Evolutionary conservation across 2,888 invertebrate genomes (phyloP).

Genomic region (Priocnemis perturbator): DNA sequence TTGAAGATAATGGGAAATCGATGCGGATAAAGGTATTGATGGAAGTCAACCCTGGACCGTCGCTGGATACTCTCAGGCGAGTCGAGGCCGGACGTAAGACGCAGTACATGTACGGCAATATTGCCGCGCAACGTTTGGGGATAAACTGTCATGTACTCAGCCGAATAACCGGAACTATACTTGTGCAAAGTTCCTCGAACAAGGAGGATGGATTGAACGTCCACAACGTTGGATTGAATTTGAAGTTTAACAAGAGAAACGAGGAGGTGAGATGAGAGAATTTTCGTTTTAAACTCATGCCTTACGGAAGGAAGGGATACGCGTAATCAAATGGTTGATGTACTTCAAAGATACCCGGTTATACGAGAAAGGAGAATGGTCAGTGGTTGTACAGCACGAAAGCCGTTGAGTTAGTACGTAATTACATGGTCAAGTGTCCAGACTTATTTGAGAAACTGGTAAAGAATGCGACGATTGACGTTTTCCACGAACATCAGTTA

Average conservation of each 20-base stretch:
- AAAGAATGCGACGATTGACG: slow-evolving; percentile 76
- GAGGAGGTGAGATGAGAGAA: slow-evolving; percentile 78
- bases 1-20: slow-evolving; percentile 76
- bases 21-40: slow-evolving; percentile 81
- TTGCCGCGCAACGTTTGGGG: slow-evolving; percentile 80
- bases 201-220: slow-evolving; percentile 71
- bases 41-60: slow-evolving; percentile 77
- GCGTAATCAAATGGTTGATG: no score
- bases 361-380: slow-evolving; percentile 82
- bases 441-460: slow-evolving; percentile 82
- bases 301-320: no score
- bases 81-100: slow-evolving; percentile 65
- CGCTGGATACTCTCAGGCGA: slow-evolving; percentile 66
- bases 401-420: slow-evolving; percentile 82
- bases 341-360: slow-evolving; percentile 82
- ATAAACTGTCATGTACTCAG: slow-evolving; percentile 85
- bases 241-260: slow-evolving; percentile 90
- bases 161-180: slow-evolving; percentile 90
- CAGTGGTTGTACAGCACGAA: slow-evolving; percentile 89
- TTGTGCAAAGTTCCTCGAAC: slow-evolving; percentile 76
- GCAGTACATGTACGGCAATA: slow-evolving; percentile 78
- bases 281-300: not conserved
- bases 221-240: slow-evolving; percentile 91
- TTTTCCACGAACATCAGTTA: slow-evolving; percentile 82
- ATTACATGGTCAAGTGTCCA: slow-evolving; percentile 85